These are phyloP conservation scores for Zingel zingel DNA, from an alignment of 2,113 vertebrate species.

Conservation along the genomic window DNA sequence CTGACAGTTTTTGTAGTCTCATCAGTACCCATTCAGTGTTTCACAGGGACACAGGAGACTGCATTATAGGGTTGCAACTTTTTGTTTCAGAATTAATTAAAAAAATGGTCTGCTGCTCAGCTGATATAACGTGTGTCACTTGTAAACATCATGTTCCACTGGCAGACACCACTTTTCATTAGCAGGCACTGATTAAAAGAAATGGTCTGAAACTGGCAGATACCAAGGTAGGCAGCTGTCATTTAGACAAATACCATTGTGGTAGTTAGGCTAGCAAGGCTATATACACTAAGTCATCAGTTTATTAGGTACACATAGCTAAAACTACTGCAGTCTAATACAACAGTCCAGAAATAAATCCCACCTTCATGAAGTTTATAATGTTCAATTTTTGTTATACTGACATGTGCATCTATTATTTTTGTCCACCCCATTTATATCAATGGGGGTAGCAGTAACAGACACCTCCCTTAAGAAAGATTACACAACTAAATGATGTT, in stretches of 20 bases:
- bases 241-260: neutral
- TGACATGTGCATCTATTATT: neutral
- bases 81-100: neutral
- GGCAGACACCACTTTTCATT: conserved; percentile 7
- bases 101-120: neutral
- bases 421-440: neutral
- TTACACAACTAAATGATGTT: neutral
- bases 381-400: neutral
- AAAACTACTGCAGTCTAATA: neutral
- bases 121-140: neutral
- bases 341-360: too few species aligned
- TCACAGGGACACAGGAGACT: conserved; percentile 1
- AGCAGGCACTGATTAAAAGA: neutral
- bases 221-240: neutral
- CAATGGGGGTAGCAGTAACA: neutral
- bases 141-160: conserved; percentile 1
- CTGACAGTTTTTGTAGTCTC: neutral
- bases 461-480: neutral
- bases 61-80: neutral
- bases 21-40: neutral
- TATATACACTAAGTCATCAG: neutral
- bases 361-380: neutral
- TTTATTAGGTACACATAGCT: neutral
- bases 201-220: neutral
- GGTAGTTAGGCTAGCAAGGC: neutral